Conservation (phyloP, 2,113 vertebrate species). For the Neopipo cinnamomea region DNA sequence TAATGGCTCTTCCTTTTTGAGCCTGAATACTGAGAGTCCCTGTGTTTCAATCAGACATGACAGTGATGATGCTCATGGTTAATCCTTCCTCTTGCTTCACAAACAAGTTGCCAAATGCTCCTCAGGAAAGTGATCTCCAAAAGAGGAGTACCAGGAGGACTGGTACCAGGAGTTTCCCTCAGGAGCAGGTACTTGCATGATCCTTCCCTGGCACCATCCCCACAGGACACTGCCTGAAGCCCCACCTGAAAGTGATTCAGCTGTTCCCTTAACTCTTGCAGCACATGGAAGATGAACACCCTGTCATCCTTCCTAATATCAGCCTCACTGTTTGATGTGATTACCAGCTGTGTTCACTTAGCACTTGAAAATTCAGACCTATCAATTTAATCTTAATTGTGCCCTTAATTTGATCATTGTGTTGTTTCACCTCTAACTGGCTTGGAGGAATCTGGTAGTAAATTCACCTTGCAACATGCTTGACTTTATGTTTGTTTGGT, state of each 20-base stretch:
- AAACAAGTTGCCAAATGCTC: background rate
- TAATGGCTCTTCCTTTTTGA: background rate
- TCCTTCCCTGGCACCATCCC: background rate
- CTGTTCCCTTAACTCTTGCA: background rate
- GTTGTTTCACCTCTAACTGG: constrained; percentile 22
- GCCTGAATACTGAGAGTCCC: background rate
- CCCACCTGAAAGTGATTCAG: background rate
- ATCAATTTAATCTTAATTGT: constrained; percentile 55
- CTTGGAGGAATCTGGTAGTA: constrained; percentile 12
- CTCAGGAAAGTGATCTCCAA: background rate
- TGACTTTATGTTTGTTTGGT: background rate
- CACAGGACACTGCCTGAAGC: fast-evolving
- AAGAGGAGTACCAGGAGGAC: background rate
- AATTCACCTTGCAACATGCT: background rate
- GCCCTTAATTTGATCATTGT: constrained; percentile 48
- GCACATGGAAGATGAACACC: constrained; percentile 3
- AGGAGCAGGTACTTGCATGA: background rate
- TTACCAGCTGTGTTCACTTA: constrained; percentile 8
- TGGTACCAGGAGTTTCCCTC: background rate
- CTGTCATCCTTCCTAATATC: constrained; percentile 31
- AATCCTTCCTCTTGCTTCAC: background rate
- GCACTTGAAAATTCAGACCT: constrained; percentile 24
- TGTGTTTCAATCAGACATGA: background rate
- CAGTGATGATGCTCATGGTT: background rate
- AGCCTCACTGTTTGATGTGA: constrained; percentile 7